Evolutionary conservation across 2,113 vertebrate species (phyloP).

Genomic region (Ovis canadensis): DNA sequence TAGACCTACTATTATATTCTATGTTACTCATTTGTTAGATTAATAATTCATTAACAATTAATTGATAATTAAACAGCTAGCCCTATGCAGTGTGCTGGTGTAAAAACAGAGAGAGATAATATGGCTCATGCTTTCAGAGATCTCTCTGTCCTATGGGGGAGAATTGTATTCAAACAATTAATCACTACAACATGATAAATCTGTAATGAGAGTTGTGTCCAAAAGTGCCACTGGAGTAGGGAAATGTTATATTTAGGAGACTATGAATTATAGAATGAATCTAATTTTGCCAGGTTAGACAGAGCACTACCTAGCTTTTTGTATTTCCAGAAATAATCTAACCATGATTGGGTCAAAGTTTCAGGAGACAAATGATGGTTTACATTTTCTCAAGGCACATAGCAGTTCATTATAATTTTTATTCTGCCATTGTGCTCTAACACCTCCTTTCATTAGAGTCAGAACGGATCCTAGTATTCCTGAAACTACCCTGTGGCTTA

Average conservation of each 20-base stretch:
- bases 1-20: neutral
- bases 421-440: constrained; percentile 62
- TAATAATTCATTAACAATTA: neutral
- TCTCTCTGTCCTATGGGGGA: neutral
- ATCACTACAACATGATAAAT: neutral
- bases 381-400: constrained; percentile 63
- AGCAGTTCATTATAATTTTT: constrained; percentile 74
- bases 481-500: constrained; percentile 54
- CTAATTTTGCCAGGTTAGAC: neutral
- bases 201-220: neutral
- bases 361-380: constrained; percentile 66
- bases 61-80: neutral
- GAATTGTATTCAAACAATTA: neutral
- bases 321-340: constrained; percentile 59
- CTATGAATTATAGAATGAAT: neutral
- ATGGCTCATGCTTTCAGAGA: neutral
- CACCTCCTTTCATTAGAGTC: constrained; percentile 48
- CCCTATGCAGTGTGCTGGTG: neutral
- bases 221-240: neutral
- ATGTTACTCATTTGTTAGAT: neutral
- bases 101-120: neutral
- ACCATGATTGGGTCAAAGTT: constrained; percentile 63
- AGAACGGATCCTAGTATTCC: constrained; percentile 46
- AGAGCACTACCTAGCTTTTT: neutral
- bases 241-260: neutral